A percentile compares a stretch with the other conserved stretches of the same genome.
Evolutionary conservation across 2,888 invertebrate species (phyloP).

Genomic region (Sylvicola cinctus): DNA sequence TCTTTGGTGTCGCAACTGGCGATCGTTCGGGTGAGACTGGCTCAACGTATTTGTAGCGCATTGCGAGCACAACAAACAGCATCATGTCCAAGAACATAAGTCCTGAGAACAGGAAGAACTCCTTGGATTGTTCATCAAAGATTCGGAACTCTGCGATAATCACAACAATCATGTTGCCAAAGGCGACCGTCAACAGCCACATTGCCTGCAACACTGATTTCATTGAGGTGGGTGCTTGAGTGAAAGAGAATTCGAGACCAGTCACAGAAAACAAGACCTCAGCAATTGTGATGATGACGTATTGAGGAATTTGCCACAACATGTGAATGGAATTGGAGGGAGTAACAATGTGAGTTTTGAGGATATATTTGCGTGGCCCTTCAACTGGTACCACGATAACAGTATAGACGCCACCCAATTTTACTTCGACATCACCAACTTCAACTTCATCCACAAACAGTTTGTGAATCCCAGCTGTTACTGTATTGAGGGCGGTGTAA

Average conservation of each 20-base stretch:
- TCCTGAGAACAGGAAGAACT: constrained; percentile 77
- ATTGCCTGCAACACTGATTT: constrained; percentile 82
- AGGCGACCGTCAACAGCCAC: constrained; percentile 84
- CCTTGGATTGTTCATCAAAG: constrained; percentile 58
- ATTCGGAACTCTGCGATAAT: constrained; percentile 62
- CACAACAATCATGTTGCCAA: constrained; percentile 86
- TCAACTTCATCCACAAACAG: constrained; percentile 20
- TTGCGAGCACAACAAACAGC: constrained; percentile 61
- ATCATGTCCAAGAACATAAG: constrained; percentile 71
- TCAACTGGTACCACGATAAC: constrained; percentile 17
- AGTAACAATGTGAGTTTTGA: constrained; percentile 28
- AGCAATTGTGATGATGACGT: constrained; percentile 40
- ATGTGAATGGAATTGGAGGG: constrained; percentile 33
- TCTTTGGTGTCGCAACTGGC: background rate
- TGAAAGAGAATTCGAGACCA: constrained; percentile 47
- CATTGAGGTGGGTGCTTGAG: constrained; percentile 56
- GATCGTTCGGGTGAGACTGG: background rate
- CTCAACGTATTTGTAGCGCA: constrained; percentile 36
- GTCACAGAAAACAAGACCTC: constrained; percentile 45
- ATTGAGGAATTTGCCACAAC: constrained; percentile 45
- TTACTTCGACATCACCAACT: constrained; percentile 23
- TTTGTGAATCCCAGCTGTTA: constrained; percentile 21
- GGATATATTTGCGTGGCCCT: background rate
- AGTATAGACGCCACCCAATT: constrained; percentile 38
- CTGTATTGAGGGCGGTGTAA: constrained; percentile 5